Evolutionary conservation across 2,797 vertebrate genomes (phyloP).

Genomic region (Steatocranus sp.): DNA sequence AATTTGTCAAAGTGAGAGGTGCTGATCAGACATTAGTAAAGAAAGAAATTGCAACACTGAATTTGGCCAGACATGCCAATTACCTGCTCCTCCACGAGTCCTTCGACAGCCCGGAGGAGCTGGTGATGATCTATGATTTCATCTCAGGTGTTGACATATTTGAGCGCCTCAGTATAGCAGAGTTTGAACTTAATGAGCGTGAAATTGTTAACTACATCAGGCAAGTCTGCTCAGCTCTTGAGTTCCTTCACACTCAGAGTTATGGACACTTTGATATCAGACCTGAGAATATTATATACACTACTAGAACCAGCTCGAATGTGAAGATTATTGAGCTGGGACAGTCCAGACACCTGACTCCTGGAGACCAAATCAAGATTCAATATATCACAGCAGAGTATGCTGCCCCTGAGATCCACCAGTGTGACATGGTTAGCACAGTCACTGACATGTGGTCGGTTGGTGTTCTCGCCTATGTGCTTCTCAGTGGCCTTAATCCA

Average conservation of each 20-base stretch:
- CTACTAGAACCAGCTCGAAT: slow-evolving; percentile 84
- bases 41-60: slow-evolving; percentile 96
- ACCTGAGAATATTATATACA: slow-evolving; percentile 95
- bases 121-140: slow-evolving; percentile 97
- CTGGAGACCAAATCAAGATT: slow-evolving; percentile 92
- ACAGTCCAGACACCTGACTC: slow-evolving; percentile 89
- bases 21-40: slow-evolving; percentile 94
- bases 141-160: slow-evolving; percentile 96
- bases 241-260: slow-evolving; percentile 87
- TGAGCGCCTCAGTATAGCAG: slow-evolving; percentile 85
- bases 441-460: slow-evolving; percentile 99
- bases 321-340: slow-evolving; percentile 98
- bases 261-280: slow-evolving; percentile 96
- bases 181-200: slow-evolving; percentile 92
- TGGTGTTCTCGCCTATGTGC: slow-evolving; percentile 89
- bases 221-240: slow-evolving; percentile 91
- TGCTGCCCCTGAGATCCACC: slow-evolving; percentile 95
- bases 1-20: slow-evolving; percentile 97
- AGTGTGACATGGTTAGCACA: slow-evolving; percentile 90
- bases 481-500: slow-evolving; percentile 94
- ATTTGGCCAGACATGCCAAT: slow-evolving; percentile 86
- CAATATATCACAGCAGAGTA: slow-evolving; percentile 93
- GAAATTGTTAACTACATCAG: slow-evolving; percentile 88
- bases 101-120: slow-evolving; percentile 94
- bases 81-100: slow-evolving; percentile 91